Percentiles rank a stretch among this genome's conserved stretches.
Evolutionary conservation across 2,797 vertebrate genomes (phyloP).

Genomic region (Nyctalus aviator): DNA sequence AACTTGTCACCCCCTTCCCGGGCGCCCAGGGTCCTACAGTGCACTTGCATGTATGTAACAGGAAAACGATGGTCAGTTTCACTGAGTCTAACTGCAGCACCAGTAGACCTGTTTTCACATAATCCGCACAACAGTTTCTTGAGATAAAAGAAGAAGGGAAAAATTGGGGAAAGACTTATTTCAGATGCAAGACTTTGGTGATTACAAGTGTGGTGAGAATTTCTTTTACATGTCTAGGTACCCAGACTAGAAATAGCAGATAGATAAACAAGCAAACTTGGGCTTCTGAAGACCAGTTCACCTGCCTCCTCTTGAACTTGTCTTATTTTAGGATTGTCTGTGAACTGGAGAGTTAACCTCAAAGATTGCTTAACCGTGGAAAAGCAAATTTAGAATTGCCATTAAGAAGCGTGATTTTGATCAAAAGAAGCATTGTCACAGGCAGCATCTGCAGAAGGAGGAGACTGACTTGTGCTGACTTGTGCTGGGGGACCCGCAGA

Average conservation of each 20-base stretch:
- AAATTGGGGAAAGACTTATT: background rate
- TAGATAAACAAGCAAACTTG: background rate
- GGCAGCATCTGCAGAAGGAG: background rate
- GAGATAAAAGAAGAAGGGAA: background rate
- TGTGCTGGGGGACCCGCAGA: background rate
- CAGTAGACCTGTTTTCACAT: background rate
- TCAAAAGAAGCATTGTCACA: background rate
- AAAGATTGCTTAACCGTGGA: background rate
- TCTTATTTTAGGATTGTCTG: background rate
- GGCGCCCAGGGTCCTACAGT: background rate
- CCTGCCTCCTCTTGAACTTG: background rate
- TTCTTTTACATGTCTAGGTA: background rate
- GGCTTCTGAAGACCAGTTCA: background rate
- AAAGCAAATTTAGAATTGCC: conserved; percentile 19
- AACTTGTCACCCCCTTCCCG: too few relatives aligned
- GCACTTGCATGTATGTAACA: background rate
- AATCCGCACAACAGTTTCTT: background rate
- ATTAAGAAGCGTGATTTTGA: background rate
- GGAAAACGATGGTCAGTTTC: background rate
- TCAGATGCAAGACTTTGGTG: background rate
- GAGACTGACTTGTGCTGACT: background rate
- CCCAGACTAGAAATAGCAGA: background rate
- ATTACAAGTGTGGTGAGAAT: background rate
- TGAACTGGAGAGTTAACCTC: background rate
- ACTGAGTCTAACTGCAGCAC: background rate